These are phyloP conservation scores for Nymphalis polychloros DNA, from an alignment of 2,888 invertebrate species.

Conservation along the genomic window DNA sequence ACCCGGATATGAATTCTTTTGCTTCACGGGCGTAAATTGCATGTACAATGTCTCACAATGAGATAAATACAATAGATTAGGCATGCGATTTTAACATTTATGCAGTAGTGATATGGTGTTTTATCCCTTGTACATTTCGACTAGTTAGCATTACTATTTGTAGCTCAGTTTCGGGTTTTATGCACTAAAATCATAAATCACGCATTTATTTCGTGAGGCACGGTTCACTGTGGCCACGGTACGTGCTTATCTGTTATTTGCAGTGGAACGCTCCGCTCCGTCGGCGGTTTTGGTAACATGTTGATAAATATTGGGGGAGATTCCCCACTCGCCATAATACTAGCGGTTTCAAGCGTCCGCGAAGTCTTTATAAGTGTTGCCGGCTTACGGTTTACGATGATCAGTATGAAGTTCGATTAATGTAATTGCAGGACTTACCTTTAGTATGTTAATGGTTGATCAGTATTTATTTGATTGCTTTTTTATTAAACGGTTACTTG, in stretches of 20 bases:
- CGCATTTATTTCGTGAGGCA: constrained; percentile 72
- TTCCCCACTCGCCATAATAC: constrained; percentile 30
- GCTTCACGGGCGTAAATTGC: constrained; percentile 31
- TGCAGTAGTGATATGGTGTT: constrained; percentile 23
- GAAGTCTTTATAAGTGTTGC: constrained; percentile 24
- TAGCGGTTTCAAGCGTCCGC: constrained; percentile 18
- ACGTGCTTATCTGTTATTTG: constrained; percentile 79
- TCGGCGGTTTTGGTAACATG: constrained; percentile 62
- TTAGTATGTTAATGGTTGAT: constrained; percentile 13
- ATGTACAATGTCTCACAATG: constrained; percentile 13
- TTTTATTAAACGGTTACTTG: constrained; percentile 23
- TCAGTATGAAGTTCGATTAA: constrained; percentile 31
- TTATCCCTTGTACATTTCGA: constrained; percentile 31
- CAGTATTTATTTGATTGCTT: constrained; percentile 25
- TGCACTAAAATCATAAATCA: constrained; percentile 75
- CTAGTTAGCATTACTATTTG: constrained; percentile 37
- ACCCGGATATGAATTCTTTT: constrained; percentile 48
- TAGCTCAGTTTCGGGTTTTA: constrained; percentile 40
- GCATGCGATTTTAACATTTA: constrained; percentile 24
- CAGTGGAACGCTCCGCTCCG: constrained; percentile 60
- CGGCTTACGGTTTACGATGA: constrained; percentile 19
- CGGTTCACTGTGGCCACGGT: constrained; percentile 64
- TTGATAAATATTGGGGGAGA: constrained; percentile 72
- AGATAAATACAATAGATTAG: constrained; percentile 12
- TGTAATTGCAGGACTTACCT: constrained; percentile 21